Evolutionary conservation across 2,113 vertebrate genomes (phyloP), one percentile per base, ranked within the genome.

Genomic region (Calidris pygmaea): DNA sequence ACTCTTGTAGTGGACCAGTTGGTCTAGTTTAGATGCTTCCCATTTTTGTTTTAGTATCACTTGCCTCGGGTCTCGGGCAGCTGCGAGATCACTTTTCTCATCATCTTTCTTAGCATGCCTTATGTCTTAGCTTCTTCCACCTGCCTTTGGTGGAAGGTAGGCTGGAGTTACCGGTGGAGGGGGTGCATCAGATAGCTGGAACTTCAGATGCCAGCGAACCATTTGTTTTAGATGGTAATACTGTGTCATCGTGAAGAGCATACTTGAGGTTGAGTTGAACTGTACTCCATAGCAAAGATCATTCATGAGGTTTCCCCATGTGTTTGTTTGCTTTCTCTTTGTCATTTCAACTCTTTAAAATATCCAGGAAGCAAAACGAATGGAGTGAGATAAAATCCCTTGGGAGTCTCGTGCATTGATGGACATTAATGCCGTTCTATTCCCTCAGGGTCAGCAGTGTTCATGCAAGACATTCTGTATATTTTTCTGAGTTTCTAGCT

Each of bases 191-290:
- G 27, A 14, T 29, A 11, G 2, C 22, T 91, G 67, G 45, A 30
- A 39, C 50, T 72, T 75, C 1, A 90, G 41, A 45, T 35, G 53
- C 19, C 43, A 56, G 4, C 18, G 39, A 48, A 55, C 12, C 8
- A 4, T 73, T 82, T 0, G 0, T 77, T 70, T 80, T 29, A 62
- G 34, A 41, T 71, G 7, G 17, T 62, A 41, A 21, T 58, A 30
- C 48, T 83, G 48, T 65, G 12, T 80, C 27, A 35, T 68, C 0
- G 0, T 24, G 17, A 89, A 41, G 13, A 68, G 3, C 0, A 0
- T 53, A 14, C 48, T 70, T 72, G 11, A 74, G 41, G 22, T 48
- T 66, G 45, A 81, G 39, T 30, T 90, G 62, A 75, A 75, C 56
- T 52, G 39, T 82, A 68, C 30, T 59, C 3, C 2, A 52, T 52